phyloP scores from a whole-genome alignment of 2,888 invertebrate species.

The Sylvicola cinctus region DNA sequence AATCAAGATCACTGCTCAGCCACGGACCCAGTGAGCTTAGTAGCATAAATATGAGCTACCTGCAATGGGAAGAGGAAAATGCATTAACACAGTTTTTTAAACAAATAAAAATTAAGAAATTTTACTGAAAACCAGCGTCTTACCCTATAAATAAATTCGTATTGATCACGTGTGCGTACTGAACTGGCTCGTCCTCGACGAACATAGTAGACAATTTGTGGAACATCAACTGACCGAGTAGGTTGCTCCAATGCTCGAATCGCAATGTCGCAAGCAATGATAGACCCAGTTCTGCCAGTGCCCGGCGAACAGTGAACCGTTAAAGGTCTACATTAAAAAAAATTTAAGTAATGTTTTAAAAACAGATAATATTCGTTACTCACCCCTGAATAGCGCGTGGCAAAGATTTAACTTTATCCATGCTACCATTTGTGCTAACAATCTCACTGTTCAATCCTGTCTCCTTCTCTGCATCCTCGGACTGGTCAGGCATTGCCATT shows the following conservation, averaged over 20 bases:
- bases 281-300: slow-evolving; percentile 73
- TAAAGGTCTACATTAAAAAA: slow-evolving; percentile 35
- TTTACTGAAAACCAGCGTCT: neutral
- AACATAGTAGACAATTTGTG: slow-evolving; percentile 63
- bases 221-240: slow-evolving; percentile 62
- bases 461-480: slow-evolving; percentile 15
- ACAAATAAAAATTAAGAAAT: neutral
- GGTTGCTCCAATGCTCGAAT: slow-evolving; percentile 66
- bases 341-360: neutral
- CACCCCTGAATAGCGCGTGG: slow-evolving; percentile 10
- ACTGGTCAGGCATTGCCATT: slow-evolving; percentile 19
- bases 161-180: slow-evolving; percentile 80
- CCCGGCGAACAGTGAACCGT: slow-evolving; percentile 76
- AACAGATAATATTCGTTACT: neutral
- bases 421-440: slow-evolving; percentile 1
- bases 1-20: slow-evolving; percentile 27
- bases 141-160: slow-evolving; percentile 81
- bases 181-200: slow-evolving; percentile 75
- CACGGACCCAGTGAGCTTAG: slow-evolving; percentile 56
- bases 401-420: slow-evolving; percentile 12
- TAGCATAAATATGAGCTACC: slow-evolving; percentile 66
- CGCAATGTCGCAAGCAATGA: slow-evolving; percentile 69
- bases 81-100: neutral
- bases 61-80: slow-evolving; percentile 22
- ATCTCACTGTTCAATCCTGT: slow-evolving; percentile 3